phyloP scores from a whole-genome alignment of 2,888 invertebrate genomes.

The Nomada goodeniana region DNA sequence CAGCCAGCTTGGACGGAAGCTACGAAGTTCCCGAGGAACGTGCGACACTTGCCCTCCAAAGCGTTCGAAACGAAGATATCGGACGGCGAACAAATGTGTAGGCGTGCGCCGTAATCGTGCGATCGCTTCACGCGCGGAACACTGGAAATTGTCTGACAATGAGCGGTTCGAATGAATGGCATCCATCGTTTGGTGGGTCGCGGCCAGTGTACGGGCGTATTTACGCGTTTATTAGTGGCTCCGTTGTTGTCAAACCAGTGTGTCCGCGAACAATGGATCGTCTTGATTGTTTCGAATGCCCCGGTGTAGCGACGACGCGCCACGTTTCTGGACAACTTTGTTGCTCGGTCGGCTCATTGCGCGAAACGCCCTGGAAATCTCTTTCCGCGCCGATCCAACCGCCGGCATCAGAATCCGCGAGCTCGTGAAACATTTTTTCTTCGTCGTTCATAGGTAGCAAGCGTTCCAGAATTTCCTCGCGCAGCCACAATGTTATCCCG shows the following conservation, averaged over 20 bases:
- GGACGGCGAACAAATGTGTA: neutral
- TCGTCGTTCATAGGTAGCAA: too few relatives aligned
- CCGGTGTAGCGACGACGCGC: neutral
- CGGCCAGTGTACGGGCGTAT: neutral
- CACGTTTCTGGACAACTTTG: conserved; percentile 18
- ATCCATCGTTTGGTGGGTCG: neutral
- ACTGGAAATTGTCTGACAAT: neutral
- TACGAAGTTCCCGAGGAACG: conserved; percentile 16
- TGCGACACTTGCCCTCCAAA: neutral
- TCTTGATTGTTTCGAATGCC: conserved; percentile 29
- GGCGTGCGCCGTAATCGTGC: neutral
- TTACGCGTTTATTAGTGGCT: conserved; percentile 41
- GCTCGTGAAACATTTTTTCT: too few relatives aligned
- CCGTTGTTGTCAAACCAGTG: conserved; percentile 29
- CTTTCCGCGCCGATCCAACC: too few relatives aligned
- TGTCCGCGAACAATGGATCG: conserved; percentile 36
- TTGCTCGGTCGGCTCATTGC: conserved; percentile 18
- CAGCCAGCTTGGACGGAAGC: conserved; percentile 45
- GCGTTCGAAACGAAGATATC: neutral
- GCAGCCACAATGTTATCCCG: neutral
- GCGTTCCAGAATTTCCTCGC: too few relatives aligned
- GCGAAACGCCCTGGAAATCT: neutral
- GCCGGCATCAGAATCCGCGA: too few relatives aligned
- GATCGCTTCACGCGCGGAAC: neutral
- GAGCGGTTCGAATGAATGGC: conserved; percentile 30